Percentiles rank a stretch among this genome's conserved stretches.
These are phyloP conservation scores for Leucania comma DNA, from an alignment of 2,888 invertebrate species.

Conservation along the genomic window DNA sequence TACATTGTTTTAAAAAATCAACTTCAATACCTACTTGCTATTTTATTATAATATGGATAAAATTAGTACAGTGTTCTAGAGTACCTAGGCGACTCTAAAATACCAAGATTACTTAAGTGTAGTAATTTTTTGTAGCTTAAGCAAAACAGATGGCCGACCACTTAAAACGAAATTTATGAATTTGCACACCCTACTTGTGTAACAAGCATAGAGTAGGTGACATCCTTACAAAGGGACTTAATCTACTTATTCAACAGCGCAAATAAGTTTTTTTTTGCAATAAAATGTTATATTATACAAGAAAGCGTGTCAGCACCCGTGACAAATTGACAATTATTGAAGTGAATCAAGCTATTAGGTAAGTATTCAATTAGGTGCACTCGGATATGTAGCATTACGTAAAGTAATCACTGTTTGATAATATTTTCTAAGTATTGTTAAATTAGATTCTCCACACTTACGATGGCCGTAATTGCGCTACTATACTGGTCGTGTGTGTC, in stretches of 20 bases:
- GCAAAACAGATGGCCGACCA: not conserved
- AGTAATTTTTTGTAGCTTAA: not conserved
- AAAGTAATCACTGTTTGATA: conserved; percentile 32
- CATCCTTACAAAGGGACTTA: conserved; percentile 12
- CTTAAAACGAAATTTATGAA: conserved; percentile 3
- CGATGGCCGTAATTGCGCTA: conserved; percentile 1
- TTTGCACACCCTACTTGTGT: conserved; percentile 37
- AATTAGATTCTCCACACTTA: conserved; percentile 36
- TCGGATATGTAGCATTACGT: conserved; percentile 35
- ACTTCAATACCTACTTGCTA: not conserved
- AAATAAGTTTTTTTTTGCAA: conserved; percentile 18
- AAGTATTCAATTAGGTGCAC: conserved; percentile 44
- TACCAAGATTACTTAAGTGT: not conserved
- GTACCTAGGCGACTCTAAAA: not conserved
- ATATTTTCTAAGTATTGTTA: conserved; percentile 32
- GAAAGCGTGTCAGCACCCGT: conserved; percentile 47
- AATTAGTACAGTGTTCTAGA: not conserved
- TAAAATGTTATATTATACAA: conserved; percentile 18
- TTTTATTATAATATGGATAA: too few species aligned
- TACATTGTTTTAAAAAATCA: too few species aligned
- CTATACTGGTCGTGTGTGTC: not conserved
- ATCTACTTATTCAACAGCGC: conserved; percentile 25
- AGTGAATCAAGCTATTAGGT: conserved; percentile 46
- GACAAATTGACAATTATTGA: conserved; percentile 45
- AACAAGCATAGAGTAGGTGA: conserved; percentile 32